phyloP scores from a whole-genome alignment of 2,797 vertebrate species.

The Thaleichthys pacificus region DNA sequence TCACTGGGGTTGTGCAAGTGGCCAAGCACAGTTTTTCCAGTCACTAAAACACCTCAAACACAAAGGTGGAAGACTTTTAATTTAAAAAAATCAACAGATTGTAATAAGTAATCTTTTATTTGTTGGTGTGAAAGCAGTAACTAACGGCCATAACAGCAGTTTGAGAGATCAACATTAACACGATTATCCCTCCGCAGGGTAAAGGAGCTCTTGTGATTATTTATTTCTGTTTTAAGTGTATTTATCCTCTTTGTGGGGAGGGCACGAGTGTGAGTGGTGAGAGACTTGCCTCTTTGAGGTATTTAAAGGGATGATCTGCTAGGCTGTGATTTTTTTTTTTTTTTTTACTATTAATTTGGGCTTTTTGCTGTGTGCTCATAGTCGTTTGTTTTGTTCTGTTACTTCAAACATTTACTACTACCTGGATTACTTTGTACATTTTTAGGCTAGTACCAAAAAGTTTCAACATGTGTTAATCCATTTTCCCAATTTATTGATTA shows the following conservation, averaged over 20 bases:
- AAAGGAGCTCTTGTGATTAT: slow-evolving; percentile 66
- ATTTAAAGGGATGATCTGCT: slow-evolving; percentile 76
- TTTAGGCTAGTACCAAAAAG: slow-evolving; percentile 77
- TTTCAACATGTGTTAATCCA: slow-evolving; percentile 51
- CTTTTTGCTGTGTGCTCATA: slow-evolving; percentile 66
- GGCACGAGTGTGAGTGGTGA: slow-evolving; percentile 32
- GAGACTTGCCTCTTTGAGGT: slow-evolving; percentile 50
- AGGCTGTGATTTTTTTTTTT: slow-evolving; percentile 53
- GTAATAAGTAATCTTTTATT: slow-evolving; percentile 49
- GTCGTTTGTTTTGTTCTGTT: slow-evolving; percentile 57
- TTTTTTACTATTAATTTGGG: slow-evolving; percentile 44
- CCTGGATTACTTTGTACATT: slow-evolving; percentile 70
- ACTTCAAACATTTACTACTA: slow-evolving; percentile 63
- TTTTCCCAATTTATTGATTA: slow-evolving; percentile 51
- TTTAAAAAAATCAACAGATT: slow-evolving; percentile 56
- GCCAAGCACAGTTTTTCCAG: slow-evolving; percentile 45
- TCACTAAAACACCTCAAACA: slow-evolving; percentile 31
- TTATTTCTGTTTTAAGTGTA: slow-evolving; percentile 75
- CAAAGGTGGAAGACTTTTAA: slow-evolving; percentile 50
- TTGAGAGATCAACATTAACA: slow-evolving; percentile 29
- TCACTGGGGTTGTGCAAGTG: slow-evolving; percentile 15
- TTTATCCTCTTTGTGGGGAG: slow-evolving; percentile 57
- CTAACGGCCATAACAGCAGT: slow-evolving; percentile 62
- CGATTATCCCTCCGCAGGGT: slow-evolving; percentile 46
- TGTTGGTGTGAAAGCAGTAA: slow-evolving; percentile 53